phyloP scores from a whole-genome alignment of 2,113 vertebrate species.

The Onychostruthus taczanowskii region DNA sequence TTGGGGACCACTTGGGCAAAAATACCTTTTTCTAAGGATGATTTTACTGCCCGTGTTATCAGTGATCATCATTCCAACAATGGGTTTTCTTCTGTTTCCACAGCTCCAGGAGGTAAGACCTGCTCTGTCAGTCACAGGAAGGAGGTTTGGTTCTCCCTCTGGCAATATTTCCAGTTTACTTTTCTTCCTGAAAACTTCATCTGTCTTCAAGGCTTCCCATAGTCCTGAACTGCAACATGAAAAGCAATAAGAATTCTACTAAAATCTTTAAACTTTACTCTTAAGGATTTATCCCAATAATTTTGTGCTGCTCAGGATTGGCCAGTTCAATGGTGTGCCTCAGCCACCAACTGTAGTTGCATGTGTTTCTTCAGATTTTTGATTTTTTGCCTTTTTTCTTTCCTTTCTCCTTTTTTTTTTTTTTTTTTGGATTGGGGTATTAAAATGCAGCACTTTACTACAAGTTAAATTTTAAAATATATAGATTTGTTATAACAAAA shows the following conservation, averaged over 20 bases:
- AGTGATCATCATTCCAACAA: neutral
- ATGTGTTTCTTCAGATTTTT: neutral
- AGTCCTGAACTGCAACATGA: neutral
- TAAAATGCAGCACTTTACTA: neutral
- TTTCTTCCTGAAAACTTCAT: neutral
- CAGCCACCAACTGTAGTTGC: neutral
- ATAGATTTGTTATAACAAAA: neutral
- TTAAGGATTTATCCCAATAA: neutral
- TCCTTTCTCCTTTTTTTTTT: neutral
- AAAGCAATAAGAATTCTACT: neutral
- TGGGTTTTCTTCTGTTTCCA: neutral
- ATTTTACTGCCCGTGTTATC: neutral
- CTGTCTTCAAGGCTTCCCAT: neutral
- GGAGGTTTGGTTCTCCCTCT: constrained; percentile 3
- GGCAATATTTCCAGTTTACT: neutral
- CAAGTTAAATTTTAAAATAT: neutral
- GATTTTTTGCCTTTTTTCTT: neutral
- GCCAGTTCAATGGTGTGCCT: neutral
- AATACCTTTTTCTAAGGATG: neutral
- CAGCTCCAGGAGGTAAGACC: constrained; percentile 66
- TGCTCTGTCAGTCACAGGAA: neutral
- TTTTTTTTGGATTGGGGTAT: neutral
- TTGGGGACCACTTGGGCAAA: neutral
- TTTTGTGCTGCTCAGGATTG: neutral
- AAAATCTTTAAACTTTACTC: neutral